Percentiles rank a stretch among this genome's conserved stretches.
phyloP scores from a whole-genome alignment of 2,888 invertebrate genomes.

The Oxystoma pomonae region DNA sequence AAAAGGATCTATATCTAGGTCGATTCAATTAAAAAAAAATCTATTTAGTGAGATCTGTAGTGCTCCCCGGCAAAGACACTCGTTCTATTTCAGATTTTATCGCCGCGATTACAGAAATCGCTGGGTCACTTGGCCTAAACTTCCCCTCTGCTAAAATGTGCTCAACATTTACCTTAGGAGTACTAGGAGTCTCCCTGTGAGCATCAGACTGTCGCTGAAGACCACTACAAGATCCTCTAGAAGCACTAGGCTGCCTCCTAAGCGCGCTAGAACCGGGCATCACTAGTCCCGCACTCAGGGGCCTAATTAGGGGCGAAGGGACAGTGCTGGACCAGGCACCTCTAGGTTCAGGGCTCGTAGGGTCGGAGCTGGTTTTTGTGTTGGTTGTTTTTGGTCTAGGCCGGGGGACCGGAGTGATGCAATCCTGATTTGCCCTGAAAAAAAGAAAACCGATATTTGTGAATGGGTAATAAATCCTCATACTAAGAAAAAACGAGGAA shows the following conservation, averaged over 20 bases:
- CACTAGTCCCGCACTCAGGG: conserved; percentile 63
- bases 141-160: conserved; percentile 57
- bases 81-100: conserved; percentile 67
- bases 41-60: conserved; percentile 33
- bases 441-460: too few relatives aligned
- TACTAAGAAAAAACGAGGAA: too few relatives aligned
- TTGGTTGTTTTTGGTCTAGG: conserved; percentile 45
- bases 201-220: conserved; percentile 13
- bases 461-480: too few relatives aligned
- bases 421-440: conserved; percentile 30
- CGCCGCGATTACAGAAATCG: conserved; percentile 77
- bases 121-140: conserved; percentile 64
- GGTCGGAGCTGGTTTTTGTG: conserved; percentile 35
- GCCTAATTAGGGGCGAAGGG: conserved; percentile 53
- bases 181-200: conserved; percentile 28
- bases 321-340: conserved; percentile 53
- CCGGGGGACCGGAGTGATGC: conserved; percentile 21
- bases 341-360: conserved; percentile 41
- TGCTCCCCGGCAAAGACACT: conserved; percentile 47
- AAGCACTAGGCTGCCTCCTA: conserved; percentile 8
- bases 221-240: neutral
- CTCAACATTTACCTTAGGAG: conserved; percentile 49
- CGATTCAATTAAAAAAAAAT: too few relatives aligned
- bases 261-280: conserved; percentile 37
- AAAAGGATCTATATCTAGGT: too few relatives aligned